These are phyloP conservation scores for Mactra quadrangularis DNA, from an alignment of 1,140 invertebrate species.

Conservation along the genomic window DNA sequence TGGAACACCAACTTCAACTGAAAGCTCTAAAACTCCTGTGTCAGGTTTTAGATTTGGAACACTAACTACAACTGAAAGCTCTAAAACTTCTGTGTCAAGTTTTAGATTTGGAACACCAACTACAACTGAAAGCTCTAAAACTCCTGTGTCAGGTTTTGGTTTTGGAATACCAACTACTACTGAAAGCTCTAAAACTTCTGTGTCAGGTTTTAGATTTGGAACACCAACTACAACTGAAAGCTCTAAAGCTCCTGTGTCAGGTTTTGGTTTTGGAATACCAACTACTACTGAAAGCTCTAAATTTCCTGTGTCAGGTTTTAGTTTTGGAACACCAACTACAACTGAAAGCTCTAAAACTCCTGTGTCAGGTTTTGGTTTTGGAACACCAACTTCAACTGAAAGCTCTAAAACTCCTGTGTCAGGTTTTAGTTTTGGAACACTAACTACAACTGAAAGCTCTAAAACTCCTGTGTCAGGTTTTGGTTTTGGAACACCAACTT, in stretches of 20 bases:
- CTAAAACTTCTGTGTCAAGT: constrained; percentile 24
- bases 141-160: constrained; percentile 3
- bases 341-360: constrained; percentile 17
- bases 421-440: constrained; percentile 14
- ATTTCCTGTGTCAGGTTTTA: constrained; percentile 7
- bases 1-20: constrained; percentile 38
- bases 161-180: constrained; percentile 33
- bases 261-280: too few relatives aligned
- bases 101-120: constrained; percentile 54
- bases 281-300: not conserved
- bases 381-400: constrained; percentile 32
- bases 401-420: not conserved
- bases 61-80: too few relatives aligned
- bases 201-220: constrained; percentile 22
- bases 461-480: constrained; percentile 44
- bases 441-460: constrained; percentile 41
- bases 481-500: constrained; percentile 39
- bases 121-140: not conserved
- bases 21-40: not conserved
- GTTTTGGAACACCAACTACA: constrained; percentile 29
- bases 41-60: constrained; percentile 32
- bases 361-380: constrained; percentile 46
- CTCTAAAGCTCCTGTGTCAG: too few relatives aligned
- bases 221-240: constrained; percentile 18
- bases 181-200: too few relatives aligned